These are phyloP conservation scores for Calliphora vicina DNA, from an alignment of 1,140 invertebrate genomes.

Conservation along the genomic window DNA sequence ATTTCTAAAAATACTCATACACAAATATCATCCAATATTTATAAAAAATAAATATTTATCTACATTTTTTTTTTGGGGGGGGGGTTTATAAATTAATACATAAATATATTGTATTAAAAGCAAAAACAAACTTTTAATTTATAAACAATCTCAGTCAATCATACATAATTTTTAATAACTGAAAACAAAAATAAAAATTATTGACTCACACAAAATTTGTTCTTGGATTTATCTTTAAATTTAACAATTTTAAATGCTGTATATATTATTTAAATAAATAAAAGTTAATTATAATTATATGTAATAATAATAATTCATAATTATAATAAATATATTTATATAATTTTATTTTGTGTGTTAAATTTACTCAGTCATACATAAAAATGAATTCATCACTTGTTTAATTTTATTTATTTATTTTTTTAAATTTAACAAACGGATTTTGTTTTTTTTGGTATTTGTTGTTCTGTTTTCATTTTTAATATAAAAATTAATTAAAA, in stretches of 20 bases:
- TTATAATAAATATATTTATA: slow-evolving; percentile 24
- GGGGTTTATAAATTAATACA: too few species aligned
- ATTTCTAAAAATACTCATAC: too few species aligned
- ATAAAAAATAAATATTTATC: too few species aligned
- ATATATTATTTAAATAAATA: slow-evolving; percentile 11
- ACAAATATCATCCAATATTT: too few species aligned
- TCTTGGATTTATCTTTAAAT: not conserved
- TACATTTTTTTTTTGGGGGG: too few species aligned
- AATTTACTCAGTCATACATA: slow-evolving; percentile 35
- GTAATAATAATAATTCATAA: too few species aligned
- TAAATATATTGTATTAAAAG: too few species aligned
- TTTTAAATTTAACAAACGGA: not conserved
- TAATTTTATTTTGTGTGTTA: slow-evolving; percentile 17
- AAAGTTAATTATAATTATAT: slow-evolving; percentile 17
- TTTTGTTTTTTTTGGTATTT: slow-evolving; percentile 5
- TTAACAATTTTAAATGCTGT: slow-evolving; percentile 23
- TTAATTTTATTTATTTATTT: slow-evolving; percentile 3
- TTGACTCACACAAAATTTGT: not conserved
- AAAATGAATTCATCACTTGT: slow-evolving; percentile 30
- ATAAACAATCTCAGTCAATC: too few species aligned
- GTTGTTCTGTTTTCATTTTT: not conserved
- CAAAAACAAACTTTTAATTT: too few species aligned
- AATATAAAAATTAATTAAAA: slow-evolving; percentile 35
- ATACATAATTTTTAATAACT: not conserved
- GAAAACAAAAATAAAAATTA: not conserved